Base-by-base conservation (phyloP, 1,140 invertebrate species). In the Melanaphis sacchari region DNA sequence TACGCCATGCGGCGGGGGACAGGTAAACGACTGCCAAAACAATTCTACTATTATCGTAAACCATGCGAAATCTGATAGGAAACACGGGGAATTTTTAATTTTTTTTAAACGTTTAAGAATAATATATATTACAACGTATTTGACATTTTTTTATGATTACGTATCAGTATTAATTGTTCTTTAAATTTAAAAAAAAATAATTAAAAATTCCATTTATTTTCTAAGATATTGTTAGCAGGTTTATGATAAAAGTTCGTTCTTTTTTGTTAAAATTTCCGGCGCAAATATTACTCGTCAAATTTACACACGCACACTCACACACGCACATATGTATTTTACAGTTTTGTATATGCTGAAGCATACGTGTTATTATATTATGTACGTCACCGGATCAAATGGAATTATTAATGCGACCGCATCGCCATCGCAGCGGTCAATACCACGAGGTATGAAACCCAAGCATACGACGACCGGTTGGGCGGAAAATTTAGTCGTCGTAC, bases 401-500 rank as follows among this genome's bases (percentile, higher is more conserved):
- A 89, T 52, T 52, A 52, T 88, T 49, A 88, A 88, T 46, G 31
- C n/a, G n/a, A 89, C 24, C 88, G 24, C 11, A 9, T n/a, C 31
- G 15, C 59, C n/a, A n/a, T 6, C 18, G n/a, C 59, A 76, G 59
- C 88, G 88, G 88, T 89, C 46, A 54, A 89, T 89, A 89, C 88
- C 88, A 54, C 88, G 85, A 87, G 26, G 31, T 15, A 15, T 46
- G n/a, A n/a, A n/a, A n/a, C 24, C 6, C 21, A n/a, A 5, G 43
- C 52, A 46, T 38, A 88, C 49, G 43, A 88, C 59, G 49, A 52
- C 43, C 87, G 21, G 21, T 26, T 11, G 46, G 8, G 22, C 38
- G 46, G 36, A 41, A 31, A 40, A 85, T 85, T 84, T 38, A 38
- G 38, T 40, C 36, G 5, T 36, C 36, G 76, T 21, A 6, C n/a